Evolutionary conservation across 2,888 invertebrate species (phyloP), one percentile per base, ranked within the genome.

Genomic region (Sthenelais limicola): DNA sequence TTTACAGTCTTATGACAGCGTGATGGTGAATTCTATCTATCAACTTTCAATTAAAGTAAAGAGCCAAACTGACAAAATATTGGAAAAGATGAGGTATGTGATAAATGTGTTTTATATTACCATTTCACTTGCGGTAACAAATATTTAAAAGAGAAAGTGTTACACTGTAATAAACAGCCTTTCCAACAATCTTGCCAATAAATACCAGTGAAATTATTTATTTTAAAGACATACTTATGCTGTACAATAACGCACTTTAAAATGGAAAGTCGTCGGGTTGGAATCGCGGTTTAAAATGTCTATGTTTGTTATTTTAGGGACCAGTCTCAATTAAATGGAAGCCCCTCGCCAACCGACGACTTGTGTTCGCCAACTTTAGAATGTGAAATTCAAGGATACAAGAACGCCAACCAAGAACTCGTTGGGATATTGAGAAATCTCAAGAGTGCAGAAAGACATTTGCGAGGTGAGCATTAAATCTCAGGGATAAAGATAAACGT

Each of bases 351-450:
- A 15, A 78, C 82, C 12, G 83, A 83, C 74, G 84, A 85, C 48
- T 73, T 81, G 35, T 77, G 82, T 18, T 78, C 74, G 51, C 81
- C 83, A 54, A 75, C 80, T 77, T 18, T 47, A 15, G 62, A 43
- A 9, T 48, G 81, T 71, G 82, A 84, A 43, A 82, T 85, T 32
- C 83, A 84, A 18, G 84, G 82, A 0, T 86, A 83, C 82, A 84
- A 84, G 71, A 80, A 84, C 75, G 84, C 89, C 88, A 80, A 87
- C 80, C 85, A 89, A 77, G 90, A 90, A 79, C 82, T 90, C 73
- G 89, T 90, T 24, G 89, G 88, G 9, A 89, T 89, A 54, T 83
- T 90, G 43, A 89, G 89, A 77, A 90, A 90, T 81, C 84, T 90
- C 51, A 89, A 90, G 76, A 88, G 88, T 79, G 84, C 90, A 33